phyloP scores from a whole-genome alignment of 2,797 vertebrate genomes.

The Semotilus atromaculatus region DNA sequence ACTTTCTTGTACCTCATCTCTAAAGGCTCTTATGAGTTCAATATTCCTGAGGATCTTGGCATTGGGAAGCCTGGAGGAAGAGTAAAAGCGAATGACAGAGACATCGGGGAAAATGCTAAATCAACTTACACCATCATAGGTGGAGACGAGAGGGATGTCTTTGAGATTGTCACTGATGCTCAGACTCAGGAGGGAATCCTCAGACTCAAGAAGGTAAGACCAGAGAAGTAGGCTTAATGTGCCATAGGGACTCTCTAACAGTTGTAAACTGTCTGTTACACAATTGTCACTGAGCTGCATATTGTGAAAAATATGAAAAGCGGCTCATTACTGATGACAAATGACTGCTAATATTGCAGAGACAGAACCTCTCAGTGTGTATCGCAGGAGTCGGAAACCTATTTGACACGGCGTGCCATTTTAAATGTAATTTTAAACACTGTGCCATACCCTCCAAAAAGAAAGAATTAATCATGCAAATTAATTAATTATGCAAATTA shows the following conservation, averaged over 20 bases:
- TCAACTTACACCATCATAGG: slow-evolving; percentile 93
- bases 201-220: slow-evolving; percentile 89
- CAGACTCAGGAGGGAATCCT: slow-evolving; percentile 95
- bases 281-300: slow-evolving; percentile 2
- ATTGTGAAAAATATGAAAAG: slow-evolving; percentile 46
- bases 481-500: slow-evolving; percentile 29
- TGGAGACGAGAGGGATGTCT: slow-evolving; percentile 89
- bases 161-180: slow-evolving; percentile 89
- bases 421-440: slow-evolving; percentile 29
- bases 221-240: slow-evolving; percentile 10
- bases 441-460: slow-evolving; percentile 22
- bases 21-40: slow-evolving; percentile 94
- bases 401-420: slow-evolving; percentile 1
- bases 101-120: slow-evolving; percentile 93
- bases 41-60: slow-evolving; percentile 89
- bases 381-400: slow-evolving; percentile 21
- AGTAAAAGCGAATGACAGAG: slow-evolving; percentile 93
- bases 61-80: slow-evolving; percentile 89
- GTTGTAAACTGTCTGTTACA: slow-evolving; percentile 47
- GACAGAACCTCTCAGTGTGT: slow-evolving; percentile 27
- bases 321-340: slow-evolving; percentile 41
- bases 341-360: slow-evolving; percentile 39
- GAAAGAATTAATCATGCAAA: slow-evolving; percentile 30
- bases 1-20: slow-evolving; percentile 43
- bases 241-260: slow-evolving; percentile 18